Base-by-base conservation (phyloP, 1,140 invertebrate genomes). In the Tetraneura akinire region DNA sequence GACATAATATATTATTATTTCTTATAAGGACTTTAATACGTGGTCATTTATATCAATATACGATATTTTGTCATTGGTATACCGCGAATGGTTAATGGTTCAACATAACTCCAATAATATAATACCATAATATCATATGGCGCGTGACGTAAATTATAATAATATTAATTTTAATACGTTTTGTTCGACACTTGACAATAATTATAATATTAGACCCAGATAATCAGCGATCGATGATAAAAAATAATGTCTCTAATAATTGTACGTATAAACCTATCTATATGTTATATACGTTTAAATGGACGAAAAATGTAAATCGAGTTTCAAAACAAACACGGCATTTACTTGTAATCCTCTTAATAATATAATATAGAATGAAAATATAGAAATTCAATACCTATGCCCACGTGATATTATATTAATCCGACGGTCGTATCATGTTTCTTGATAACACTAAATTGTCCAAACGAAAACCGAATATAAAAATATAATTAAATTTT, bases 301-400 rank as follows among this genome's bases (percentile, higher is more conserved):
- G 73, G 73, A 76, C 32, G 26, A 60, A 45, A 55, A 76, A 55
- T 76, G 49, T 55, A 76, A 76, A 76, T 76, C 73, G 13, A 23
- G n/a, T 76, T 60, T 53, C 53, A 76, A 57, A 76, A 76, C 73
- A 76, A 76, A 76, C 73, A 60, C 73, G 53, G 23, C 51, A 10
- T 76, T 76, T 32, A 18, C 51, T 23, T 76, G 73, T 76, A 76
- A 76, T 60, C 73, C 49, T 53, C 73, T 76, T 26, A 57, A 70
- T 70, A 18, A 37, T 47, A 47, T 14, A 11, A 18, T 21, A 6
- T 6, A 4, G 5, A 23, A 70, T 23, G 47, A 47, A 23, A 23
- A 3, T 2, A 9, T 47, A 26, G 66, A 26, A 47, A 70, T 70
- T 26, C 66, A 21, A 70, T 47, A 47, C 64, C 13, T 14, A 9